These are phyloP conservation scores for Cochlearius cochlearius DNA, from an alignment of 2,113 vertebrate species.

Conservation along the genomic window DNA sequence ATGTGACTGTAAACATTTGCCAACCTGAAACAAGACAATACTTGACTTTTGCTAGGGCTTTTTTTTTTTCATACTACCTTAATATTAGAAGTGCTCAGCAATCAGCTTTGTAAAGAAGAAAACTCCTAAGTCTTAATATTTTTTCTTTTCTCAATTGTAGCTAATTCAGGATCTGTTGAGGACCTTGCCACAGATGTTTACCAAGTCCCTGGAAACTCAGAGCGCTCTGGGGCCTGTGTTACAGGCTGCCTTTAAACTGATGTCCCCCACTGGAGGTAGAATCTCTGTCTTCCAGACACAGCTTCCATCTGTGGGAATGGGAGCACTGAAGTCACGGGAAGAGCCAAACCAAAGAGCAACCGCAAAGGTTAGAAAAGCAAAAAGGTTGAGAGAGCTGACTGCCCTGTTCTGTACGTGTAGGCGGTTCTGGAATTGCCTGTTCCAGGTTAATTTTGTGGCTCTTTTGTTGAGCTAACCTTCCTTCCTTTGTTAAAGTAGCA, in stretches of 20 bases:
- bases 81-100: not conserved
- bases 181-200: slow-evolving; percentile 90
- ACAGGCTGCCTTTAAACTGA: slow-evolving; percentile 92
- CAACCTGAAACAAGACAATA: not conserved
- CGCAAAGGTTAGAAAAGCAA: slow-evolving; percentile 80
- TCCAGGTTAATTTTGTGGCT: not conserved
- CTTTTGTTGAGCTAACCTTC: not conserved
- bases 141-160: slow-evolving; percentile 69
- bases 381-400: not conserved
- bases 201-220: slow-evolving; percentile 93
- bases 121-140: not conserved
- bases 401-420: not conserved
- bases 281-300: slow-evolving; percentile 96
- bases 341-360: slow-evolving; percentile 90
- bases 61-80: not conserved
- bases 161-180: slow-evolving; percentile 92
- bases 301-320: slow-evolving; percentile 89
- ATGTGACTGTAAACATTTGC: not conserved
- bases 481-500: not conserved
- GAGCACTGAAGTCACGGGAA: slow-evolving; percentile 88
- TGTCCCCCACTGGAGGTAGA: slow-evolving; percentile 92
- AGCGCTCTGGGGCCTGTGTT: slow-evolving; percentile 92
- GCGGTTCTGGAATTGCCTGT: not conserved
- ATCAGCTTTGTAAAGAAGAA: not conserved
- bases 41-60: not conserved